Evolutionary conservation across 2,113 vertebrate genomes (phyloP), one percentile per base, ranked within the genome.

Genomic region (Pavo muticus): DNA sequence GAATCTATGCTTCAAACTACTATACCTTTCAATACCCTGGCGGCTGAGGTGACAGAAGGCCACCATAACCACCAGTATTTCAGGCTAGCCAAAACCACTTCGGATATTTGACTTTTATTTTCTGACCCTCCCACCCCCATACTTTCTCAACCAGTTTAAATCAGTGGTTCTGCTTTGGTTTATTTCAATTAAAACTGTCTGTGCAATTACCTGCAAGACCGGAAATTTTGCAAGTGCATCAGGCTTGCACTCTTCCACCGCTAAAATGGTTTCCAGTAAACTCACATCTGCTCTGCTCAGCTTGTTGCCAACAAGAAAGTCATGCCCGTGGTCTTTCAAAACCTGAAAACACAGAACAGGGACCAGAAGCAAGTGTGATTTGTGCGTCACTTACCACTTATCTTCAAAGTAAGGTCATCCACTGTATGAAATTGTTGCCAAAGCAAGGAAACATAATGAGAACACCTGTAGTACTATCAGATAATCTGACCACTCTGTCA

Each of bases 231-330:
- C 81, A 11, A 99, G 97, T 48, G 98, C 94, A 30, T 60, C 95
- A 25, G 97, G n/a, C 18, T 98, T 97, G 5, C 6, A 85, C 81
- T 99, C 99, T 91, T 99, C 98, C 90, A 97, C 60, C 97, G 98
- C 98, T 92, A 99, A 94, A 75, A 98, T 93, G 18, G 59, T 78
- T 95, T 99, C 98, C 54, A 98, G 73, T 57, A 99, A 90, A 9
- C 97, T 96, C 42, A 99, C 97, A 92, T 99, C 98, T 61, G 98
- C 98, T 92, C 57, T 94, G 94, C 97, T 98, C 21, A 99, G 29
- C 79, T 64, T 95, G 32, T 97, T 96, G 85, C 98, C 98, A 67
- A 99, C 98, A 87, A 99, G 98, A 88, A 98, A 98, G 30, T 92
- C 91, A 67, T 91, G 90, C 6, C 97, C 71, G 2, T 96, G 90